Conservation (phyloP, 2,113 vertebrate species). For the Cebidichthys violaceus region DNA sequence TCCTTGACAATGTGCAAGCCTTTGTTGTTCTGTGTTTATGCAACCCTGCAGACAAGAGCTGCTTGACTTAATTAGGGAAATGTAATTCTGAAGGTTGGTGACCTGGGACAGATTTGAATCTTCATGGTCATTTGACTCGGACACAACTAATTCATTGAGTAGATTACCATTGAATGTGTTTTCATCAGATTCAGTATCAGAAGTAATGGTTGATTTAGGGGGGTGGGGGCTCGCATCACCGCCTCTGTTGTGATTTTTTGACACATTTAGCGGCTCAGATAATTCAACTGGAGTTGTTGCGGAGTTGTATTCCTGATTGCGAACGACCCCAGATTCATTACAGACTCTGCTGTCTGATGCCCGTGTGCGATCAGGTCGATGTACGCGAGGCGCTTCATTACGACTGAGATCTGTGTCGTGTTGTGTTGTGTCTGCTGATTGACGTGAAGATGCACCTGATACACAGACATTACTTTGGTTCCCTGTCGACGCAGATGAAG, state of each 20-base stretch:
- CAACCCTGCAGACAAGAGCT: conserved; percentile 61
- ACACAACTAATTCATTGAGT: conserved; percentile 39
- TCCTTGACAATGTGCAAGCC: conserved; percentile 55
- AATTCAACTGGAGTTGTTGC: neutral
- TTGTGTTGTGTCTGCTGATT: conserved; percentile 32
- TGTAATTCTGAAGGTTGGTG: conserved; percentile 59
- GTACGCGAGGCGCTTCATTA: neutral
- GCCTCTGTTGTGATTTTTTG: conserved; percentile 25
- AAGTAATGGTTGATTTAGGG: conserved; percentile 6
- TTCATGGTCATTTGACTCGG: conserved; percentile 47
- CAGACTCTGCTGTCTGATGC: conserved; percentile 5
- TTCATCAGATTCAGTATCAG: conserved; percentile 9
- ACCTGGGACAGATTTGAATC: conserved; percentile 61
- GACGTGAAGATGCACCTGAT: conserved; percentile 43
- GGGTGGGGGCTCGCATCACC: conserved; percentile 1
- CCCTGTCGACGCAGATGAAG: conserved; percentile 14
- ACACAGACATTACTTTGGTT: conserved; percentile 29
- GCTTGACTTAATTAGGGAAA: conserved; percentile 70
- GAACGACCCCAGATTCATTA: conserved; percentile 25
- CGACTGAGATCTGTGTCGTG: neutral
- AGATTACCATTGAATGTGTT: conserved; percentile 49
- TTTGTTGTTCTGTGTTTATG: conserved; percentile 66
- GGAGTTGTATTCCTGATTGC: conserved; percentile 34
- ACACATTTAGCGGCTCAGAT: conserved; percentile 27
- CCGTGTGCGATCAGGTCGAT: conserved; percentile 2